These are phyloP conservation scores for Malacoctenus gilli DNA, from an alignment of 2,797 vertebrate genomes.

Conservation along the genomic window DNA sequence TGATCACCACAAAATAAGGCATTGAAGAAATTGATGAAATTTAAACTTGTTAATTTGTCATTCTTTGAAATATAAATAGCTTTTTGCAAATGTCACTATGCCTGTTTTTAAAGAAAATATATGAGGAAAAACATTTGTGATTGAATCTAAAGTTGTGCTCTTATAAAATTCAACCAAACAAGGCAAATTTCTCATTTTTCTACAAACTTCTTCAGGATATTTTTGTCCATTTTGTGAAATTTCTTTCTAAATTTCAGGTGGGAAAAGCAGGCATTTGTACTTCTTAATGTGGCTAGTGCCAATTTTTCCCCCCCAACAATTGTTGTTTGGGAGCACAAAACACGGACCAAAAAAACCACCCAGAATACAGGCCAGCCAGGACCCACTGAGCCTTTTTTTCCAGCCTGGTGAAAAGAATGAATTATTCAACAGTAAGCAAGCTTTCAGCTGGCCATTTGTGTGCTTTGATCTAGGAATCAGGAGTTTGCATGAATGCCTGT, in stretches of 20 bases:
- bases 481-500: slow-evolving; percentile 97
- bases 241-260: slow-evolving; percentile 11
- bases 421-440: slow-evolving; percentile 97
- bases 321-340: slow-evolving; percentile 84
- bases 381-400: slow-evolving; percentile 88
- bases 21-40: too few species aligned
- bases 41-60: too few species aligned
- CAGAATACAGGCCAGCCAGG: slow-evolving; percentile 80
- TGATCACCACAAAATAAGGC: too few species aligned
- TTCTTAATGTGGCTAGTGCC: slow-evolving; percentile 71
- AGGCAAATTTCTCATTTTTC: neutral
- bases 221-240: slow-evolving; percentile 10
- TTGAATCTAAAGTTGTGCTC: too few species aligned
- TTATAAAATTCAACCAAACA: too few species aligned
- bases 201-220: neutral
- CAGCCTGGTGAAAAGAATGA: slow-evolving; percentile 95
- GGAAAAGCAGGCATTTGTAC: slow-evolving; percentile 24
- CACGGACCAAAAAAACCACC: slow-evolving; percentile 78
- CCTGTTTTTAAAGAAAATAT: too few species aligned
- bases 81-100: too few species aligned
- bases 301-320: slow-evolving; percentile 74
- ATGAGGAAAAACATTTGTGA: too few species aligned
- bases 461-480: slow-evolving; percentile 98
- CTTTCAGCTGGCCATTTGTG: slow-evolving; percentile 97
- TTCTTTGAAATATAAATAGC: too few species aligned